Percentiles rank a stretch among this genome's conserved stretches.
phyloP scores from a whole-genome alignment of 2,113 vertebrate genomes.

The Reinhardtius hippoglossoides region DNA sequence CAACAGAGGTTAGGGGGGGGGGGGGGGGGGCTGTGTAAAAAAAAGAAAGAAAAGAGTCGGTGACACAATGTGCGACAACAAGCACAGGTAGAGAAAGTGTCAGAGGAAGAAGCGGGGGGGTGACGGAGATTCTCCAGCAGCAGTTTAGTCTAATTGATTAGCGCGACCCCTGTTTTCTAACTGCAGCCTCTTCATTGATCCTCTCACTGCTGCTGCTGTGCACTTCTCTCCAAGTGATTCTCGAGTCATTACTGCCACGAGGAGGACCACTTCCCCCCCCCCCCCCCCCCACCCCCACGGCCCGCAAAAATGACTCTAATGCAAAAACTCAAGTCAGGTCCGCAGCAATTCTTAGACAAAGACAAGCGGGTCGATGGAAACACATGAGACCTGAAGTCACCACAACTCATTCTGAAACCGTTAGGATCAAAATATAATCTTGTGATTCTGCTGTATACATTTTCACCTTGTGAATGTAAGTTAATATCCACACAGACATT shows the following conservation, averaged over 20 bases:
- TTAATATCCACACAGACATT: too few relatives aligned
- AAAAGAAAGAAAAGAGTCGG: background rate
- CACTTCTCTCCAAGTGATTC: constrained; percentile 41
- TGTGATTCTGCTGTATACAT: background rate
- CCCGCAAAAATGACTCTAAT: constrained; percentile 17
- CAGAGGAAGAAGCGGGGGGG: background rate
- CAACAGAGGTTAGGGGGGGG: background rate
- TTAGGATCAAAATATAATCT: too few relatives aligned
- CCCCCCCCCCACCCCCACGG: background rate
- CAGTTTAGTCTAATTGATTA: constrained; percentile 71
- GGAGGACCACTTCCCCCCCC: constrained; percentile 3
- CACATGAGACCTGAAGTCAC: background rate
- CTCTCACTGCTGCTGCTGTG: constrained; percentile 49
- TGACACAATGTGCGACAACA: too few relatives aligned
- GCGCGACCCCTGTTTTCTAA: constrained; percentile 55
- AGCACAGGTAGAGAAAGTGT: background rate
- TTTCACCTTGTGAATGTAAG: too few relatives aligned
- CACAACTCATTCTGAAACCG: background rate
- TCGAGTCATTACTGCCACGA: constrained; percentile 53
- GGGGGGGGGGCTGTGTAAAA: too few relatives aligned
- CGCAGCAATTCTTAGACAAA: background rate
- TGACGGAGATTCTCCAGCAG: constrained; percentile 17
- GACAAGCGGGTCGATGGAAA: constrained; percentile 6
- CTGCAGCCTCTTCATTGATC: constrained; percentile 70
- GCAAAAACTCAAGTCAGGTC: constrained; percentile 26